A percentile compares a stretch with the other conserved stretches of the same genome.
phyloP scores from a whole-genome alignment of 1,140 invertebrate species.

The Epicauta chinensis region DNA sequence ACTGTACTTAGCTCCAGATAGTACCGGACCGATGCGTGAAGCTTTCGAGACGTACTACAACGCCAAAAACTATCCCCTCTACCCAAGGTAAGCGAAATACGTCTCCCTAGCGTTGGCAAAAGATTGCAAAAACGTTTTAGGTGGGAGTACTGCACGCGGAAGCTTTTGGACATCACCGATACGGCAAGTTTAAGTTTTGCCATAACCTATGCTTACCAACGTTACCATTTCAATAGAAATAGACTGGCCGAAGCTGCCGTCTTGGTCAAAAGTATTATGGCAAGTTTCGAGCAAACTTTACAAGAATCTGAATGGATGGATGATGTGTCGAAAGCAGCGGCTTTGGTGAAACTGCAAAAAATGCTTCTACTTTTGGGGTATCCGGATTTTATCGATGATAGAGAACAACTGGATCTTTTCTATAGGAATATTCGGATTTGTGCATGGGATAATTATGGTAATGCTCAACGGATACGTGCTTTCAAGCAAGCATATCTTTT shows the following conservation, averaged over 20 bases:
- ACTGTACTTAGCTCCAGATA: constrained; percentile 32
- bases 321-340: constrained; percentile 30
- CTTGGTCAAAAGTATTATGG: constrained; percentile 68
- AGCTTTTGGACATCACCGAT: constrained; percentile 28
- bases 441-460: constrained; percentile 35
- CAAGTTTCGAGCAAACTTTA: constrained; percentile 65
- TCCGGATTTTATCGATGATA: constrained; percentile 27
- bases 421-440: constrained; percentile 34
- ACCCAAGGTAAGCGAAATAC: neutral
- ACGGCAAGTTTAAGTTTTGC: constrained; percentile 33
- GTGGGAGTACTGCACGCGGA: constrained; percentile 34
- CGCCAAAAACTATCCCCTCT: neutral
- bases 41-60: constrained; percentile 28
- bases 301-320: constrained; percentile 76
- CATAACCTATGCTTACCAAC: constrained; percentile 31
- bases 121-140: constrained; percentile 21
- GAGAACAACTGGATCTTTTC: constrained; percentile 24
- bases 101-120: neutral
- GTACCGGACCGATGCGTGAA: constrained; percentile 22
- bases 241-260: constrained; percentile 54
- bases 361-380: constrained; percentile 32
- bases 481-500: constrained; percentile 31
- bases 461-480: constrained; percentile 30
- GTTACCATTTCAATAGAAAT: constrained; percentile 29
- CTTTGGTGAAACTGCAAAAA: constrained; percentile 28